Conservation (phyloP, 2,797 vertebrate genomes). For the Tenualosa ilisha region DNA sequence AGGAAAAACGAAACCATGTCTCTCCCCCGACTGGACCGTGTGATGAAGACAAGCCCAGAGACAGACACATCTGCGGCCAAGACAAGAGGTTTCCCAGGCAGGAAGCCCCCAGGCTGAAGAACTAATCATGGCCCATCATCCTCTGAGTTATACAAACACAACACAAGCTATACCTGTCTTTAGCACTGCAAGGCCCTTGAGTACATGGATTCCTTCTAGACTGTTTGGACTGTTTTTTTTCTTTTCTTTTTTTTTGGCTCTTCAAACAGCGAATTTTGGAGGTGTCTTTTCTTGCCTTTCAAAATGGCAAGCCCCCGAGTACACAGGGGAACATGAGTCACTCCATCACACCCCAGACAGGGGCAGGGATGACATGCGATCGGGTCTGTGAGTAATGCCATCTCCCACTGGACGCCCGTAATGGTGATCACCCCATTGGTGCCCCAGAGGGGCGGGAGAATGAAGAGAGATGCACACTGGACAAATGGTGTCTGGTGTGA, state of each 20-base stretch:
- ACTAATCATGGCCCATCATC: background rate
- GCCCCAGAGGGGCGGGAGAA: background rate
- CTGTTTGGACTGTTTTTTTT: background rate
- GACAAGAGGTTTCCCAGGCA: background rate
- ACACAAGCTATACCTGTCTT: background rate
- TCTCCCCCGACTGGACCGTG: background rate
- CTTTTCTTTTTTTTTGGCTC: no score
- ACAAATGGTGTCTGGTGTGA: background rate
- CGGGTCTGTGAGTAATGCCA: background rate
- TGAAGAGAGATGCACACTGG: background rate
- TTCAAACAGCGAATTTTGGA: background rate
- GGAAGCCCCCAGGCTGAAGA: background rate
- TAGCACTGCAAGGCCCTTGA: background rate
- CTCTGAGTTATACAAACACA: background rate
- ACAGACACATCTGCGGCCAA: background rate
- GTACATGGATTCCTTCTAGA: background rate
- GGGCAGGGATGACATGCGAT: background rate
- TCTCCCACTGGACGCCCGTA: background rate
- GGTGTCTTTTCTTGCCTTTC: constrained; percentile 8
- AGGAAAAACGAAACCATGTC: background rate
- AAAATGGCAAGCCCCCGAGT: background rate
- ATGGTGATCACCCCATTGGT: background rate
- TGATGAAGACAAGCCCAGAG: background rate
- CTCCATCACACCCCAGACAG: background rate
- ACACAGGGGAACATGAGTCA: background rate